Evolutionary conservation across 2,113 vertebrate genomes (phyloP).

Genomic region (Raphicerus campestris): DNA sequence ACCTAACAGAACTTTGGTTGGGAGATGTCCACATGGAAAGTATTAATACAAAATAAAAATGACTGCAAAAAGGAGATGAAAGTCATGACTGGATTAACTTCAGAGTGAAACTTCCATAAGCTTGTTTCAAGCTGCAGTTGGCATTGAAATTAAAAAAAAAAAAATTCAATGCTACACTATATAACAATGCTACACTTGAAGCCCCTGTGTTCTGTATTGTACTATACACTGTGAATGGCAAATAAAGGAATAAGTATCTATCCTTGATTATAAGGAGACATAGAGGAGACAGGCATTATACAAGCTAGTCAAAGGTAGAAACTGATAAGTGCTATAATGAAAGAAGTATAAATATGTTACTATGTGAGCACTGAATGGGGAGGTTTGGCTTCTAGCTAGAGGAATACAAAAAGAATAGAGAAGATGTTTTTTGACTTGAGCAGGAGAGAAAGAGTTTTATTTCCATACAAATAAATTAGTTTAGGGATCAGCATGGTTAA

Average conservation of each 20-base stretch:
- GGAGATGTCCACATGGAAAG: neutral
- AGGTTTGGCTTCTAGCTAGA: neutral
- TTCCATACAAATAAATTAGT: neutral
- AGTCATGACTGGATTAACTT: neutral
- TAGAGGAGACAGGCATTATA: neutral
- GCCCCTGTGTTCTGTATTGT: neutral
- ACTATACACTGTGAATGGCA: neutral
- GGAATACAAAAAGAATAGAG: neutral
- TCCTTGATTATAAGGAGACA: neutral
- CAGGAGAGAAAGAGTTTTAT: neutral
- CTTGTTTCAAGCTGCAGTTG: neutral
- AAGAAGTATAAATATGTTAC: neutral
- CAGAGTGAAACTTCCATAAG: neutral
- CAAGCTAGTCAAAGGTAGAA: neutral
- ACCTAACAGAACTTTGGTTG: neutral
- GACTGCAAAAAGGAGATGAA: neutral
- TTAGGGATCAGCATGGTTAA: neutral
- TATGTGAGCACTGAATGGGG: neutral
- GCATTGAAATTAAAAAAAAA: neutral
- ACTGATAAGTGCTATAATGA: neutral
- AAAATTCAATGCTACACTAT: neutral
- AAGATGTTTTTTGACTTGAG: neutral
- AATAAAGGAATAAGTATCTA: neutral
- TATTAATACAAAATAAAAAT: constrained; percentile 50
- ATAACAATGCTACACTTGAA: neutral